Evolutionary conservation across 2,888 invertebrate genomes (phyloP).

Genomic region (Elysia crispata): DNA sequence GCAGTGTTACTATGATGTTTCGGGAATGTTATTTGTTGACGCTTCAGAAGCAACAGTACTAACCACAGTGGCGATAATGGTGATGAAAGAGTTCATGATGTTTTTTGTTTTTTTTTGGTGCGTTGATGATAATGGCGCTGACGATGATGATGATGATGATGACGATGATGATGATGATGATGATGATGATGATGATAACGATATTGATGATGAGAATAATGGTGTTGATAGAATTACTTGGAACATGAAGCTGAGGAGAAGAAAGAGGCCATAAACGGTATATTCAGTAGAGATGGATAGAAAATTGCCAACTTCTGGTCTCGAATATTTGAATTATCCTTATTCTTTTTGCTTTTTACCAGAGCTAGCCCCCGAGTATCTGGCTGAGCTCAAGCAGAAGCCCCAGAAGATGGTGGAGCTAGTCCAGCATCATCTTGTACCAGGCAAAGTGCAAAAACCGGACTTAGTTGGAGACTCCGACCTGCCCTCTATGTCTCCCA

Average conservation of each 20-base stretch:
- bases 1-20: too few relatives aligned
- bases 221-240: too few relatives aligned
- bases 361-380: conserved; percentile 52
- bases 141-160: conserved; percentile 38
- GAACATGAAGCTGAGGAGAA: too few relatives aligned
- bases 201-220: too few relatives aligned
- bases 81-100: not conserved
- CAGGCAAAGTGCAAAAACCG: conserved; percentile 77
- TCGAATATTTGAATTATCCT: too few relatives aligned
- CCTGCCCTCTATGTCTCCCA: conserved; percentile 72
- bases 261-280: too few relatives aligned
- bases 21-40: too few relatives aligned
- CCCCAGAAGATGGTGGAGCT: conserved; percentile 59
- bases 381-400: conserved; percentile 57
- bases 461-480: conserved; percentile 73
- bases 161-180: conserved; percentile 37
- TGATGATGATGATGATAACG: conserved; percentile 33
- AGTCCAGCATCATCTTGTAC: conserved; percentile 78
- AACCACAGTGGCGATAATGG: not conserved
- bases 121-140: conserved; percentile 31
- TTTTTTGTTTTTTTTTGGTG: not conserved
- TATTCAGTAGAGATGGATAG: too few relatives aligned
- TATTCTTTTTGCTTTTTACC: too few relatives aligned
- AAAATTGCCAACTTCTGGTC: too few relatives aligned
- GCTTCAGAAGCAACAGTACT: not conserved